Conservation (phyloP, 2,888 invertebrate species). For the Eutolmus rufibarbis region DNA sequence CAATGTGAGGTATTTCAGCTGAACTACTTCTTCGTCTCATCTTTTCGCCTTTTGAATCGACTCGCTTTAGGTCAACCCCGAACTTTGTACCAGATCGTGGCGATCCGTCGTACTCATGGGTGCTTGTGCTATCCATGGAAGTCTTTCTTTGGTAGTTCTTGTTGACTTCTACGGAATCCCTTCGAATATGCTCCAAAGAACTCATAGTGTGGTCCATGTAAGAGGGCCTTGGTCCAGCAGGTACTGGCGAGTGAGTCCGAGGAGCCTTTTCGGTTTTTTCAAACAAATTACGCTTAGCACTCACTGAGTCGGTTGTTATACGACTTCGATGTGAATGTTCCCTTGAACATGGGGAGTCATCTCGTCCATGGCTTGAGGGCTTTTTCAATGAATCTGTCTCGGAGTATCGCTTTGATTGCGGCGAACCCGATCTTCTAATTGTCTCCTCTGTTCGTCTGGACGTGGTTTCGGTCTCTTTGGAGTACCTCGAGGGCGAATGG, state of each 20-base stretch:
- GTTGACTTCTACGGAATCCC: slow-evolving; percentile 56
- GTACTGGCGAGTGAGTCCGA: slow-evolving; percentile 35
- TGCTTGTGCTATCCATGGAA: slow-evolving; percentile 54
- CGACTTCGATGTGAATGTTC: slow-evolving; percentile 44
- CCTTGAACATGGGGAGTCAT: slow-evolving; percentile 41
- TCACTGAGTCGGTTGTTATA: slow-evolving; percentile 53
- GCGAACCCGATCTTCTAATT: neutral
- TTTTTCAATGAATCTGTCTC: neutral
- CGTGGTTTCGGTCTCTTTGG: neutral
- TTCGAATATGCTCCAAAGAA: slow-evolving; percentile 61
- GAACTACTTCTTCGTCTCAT: slow-evolving; percentile 64
- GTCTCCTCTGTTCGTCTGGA: neutral
- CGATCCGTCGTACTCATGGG: slow-evolving; percentile 62
- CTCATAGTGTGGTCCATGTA: slow-evolving; percentile 63
- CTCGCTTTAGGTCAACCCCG: slow-evolving; percentile 71
- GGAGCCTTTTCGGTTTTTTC: slow-evolving; percentile 50
- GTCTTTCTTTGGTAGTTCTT: slow-evolving; percentile 56
- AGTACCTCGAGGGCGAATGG: neutral
- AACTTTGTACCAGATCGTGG: slow-evolving; percentile 70
- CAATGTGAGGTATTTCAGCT: slow-evolving; percentile 67
- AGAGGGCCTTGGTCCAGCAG: slow-evolving; percentile 55
- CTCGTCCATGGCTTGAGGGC: slow-evolving; percentile 20
- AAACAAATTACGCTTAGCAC: slow-evolving; percentile 58
- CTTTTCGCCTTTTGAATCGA: slow-evolving; percentile 65
- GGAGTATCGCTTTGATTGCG: neutral